Evolutionary conservation across 2,113 vertebrate genomes (phyloP).

Genomic region (Sialia sialis): DNA sequence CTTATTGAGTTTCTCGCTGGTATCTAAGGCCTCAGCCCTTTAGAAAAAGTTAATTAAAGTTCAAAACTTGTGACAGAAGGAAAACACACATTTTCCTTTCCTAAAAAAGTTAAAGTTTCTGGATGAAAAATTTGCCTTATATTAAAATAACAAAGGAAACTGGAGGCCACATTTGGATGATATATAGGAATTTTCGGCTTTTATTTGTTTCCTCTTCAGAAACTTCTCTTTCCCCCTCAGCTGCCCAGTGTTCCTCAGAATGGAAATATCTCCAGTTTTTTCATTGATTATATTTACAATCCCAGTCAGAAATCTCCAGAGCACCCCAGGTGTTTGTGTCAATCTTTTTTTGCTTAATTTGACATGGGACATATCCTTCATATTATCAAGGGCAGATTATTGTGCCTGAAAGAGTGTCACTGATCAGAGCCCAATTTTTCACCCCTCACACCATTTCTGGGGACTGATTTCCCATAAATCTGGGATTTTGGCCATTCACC

Average conservation of each 20-base stretch:
- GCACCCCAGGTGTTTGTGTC: background rate
- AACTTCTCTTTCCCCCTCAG: background rate
- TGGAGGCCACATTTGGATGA: background rate
- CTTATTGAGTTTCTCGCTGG: background rate
- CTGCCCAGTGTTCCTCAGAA: background rate
- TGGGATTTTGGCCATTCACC: background rate
- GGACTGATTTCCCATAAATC: background rate
- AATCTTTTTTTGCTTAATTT: background rate
- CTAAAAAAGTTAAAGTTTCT: background rate
- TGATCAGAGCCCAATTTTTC: background rate
- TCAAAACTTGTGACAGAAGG: background rate
- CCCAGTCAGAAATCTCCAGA: background rate
- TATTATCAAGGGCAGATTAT: background rate
- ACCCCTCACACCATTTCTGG: background rate
- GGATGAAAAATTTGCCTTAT: background rate
- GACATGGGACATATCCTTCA: accelerated
- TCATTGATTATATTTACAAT: background rate
- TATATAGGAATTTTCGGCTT: background rate
- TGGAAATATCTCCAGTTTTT: background rate
- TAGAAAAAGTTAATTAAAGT: background rate
- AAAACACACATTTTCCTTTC: background rate
- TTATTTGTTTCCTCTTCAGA: background rate
- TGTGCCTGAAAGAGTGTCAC: background rate
- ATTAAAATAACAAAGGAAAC: background rate
- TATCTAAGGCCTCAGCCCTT: background rate